phyloP scores from a whole-genome alignment of 2,888 invertebrate species.

The Sepioteuthis lessoniana region DNA sequence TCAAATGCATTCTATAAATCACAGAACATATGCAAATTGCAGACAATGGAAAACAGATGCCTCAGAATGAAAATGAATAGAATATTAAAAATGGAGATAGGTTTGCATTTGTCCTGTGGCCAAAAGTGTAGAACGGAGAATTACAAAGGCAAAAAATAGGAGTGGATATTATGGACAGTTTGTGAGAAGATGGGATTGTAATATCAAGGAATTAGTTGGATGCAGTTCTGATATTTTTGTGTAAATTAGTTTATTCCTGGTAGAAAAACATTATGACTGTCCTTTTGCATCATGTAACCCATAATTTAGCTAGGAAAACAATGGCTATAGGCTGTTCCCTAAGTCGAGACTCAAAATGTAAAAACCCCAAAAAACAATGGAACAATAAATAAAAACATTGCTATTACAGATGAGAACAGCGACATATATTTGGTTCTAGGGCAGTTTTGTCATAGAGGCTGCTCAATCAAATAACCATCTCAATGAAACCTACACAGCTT shows the following conservation, averaged over 20 bases:
- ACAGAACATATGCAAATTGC: neutral
- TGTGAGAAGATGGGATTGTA: neutral
- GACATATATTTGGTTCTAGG: neutral
- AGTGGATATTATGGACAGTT: neutral
- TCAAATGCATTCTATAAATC: neutral
- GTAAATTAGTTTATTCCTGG: constrained; percentile 9
- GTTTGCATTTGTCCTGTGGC: neutral
- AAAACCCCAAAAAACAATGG: neutral
- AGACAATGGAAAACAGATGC: neutral
- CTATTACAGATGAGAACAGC: neutral
- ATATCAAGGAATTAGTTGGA: neutral
- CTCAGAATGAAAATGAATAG: neutral
- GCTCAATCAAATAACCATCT: constrained; percentile 2
- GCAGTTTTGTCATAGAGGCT: neutral
- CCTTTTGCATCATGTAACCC: neutral
- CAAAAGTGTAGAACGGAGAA: neutral
- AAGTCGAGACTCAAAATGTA: neutral
- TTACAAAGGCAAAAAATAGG: neutral
- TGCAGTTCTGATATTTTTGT: neutral
- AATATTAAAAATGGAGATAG: neutral
- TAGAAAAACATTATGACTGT: neutral
- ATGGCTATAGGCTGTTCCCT: neutral
- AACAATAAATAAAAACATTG: neutral
- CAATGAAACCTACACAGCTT: neutral
- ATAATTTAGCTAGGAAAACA: neutral